A percentile compares a stretch with the other conserved stretches of the same genome.
Evolutionary conservation across 2,888 invertebrate species (phyloP).

Genomic region (Heliconius hortense): DNA sequence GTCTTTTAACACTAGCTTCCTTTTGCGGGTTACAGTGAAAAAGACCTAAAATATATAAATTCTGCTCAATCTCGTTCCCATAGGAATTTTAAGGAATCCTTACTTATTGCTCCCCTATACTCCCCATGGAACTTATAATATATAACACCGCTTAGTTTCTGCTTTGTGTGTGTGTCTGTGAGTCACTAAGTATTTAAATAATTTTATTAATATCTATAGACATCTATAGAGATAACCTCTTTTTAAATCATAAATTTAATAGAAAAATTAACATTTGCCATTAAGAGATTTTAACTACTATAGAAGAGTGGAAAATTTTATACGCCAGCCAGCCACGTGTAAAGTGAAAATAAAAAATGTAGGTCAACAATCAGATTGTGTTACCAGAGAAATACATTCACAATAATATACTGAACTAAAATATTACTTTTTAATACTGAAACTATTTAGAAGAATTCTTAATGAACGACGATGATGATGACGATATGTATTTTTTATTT

Average conservation of each 20-base stretch:
- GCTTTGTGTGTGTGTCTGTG: neutral
- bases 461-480: neutral
- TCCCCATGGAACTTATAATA: neutral
- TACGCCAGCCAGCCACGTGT: slow-evolving; percentile 17
- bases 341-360: slow-evolving; percentile 18
- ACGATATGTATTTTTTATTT: neutral
- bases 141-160: neutral
- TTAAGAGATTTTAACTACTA: slow-evolving; percentile 16
- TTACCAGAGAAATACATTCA: slow-evolving; percentile 1
- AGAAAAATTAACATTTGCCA: neutral
- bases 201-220: too few species aligned
- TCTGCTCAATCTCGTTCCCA: neutral
- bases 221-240: neutral
- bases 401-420: slow-evolving; percentile 2
- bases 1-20: too few species aligned
- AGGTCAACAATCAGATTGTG: slow-evolving; percentile 28
- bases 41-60: too few species aligned
- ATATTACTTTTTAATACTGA: slow-evolving; percentile 12
- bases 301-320: slow-evolving; percentile 10
- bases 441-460: slow-evolving; percentile 7
- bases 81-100: neutral
- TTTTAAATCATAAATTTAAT: neutral
- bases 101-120: neutral
- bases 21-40: too few species aligned
- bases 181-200: too few species aligned